Conservation (phyloP, 64 coral and sea anemone species). For the Montipora sp. region DNA sequence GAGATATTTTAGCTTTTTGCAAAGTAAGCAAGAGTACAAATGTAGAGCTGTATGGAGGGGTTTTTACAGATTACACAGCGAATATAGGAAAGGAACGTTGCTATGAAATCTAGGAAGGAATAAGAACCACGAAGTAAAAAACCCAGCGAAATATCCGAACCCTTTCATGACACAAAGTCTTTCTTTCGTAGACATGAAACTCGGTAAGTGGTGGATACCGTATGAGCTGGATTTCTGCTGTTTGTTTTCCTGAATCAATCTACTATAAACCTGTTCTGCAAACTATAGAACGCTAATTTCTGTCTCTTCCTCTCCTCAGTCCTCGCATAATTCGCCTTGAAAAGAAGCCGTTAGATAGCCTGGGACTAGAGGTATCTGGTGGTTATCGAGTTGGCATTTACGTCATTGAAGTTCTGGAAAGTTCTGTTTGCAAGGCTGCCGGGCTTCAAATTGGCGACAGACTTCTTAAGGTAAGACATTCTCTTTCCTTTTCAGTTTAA, state of each 20-base stretch:
- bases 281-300: background rate
- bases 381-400: conserved; percentile 88
- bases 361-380: conserved; percentile 81
- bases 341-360: conserved; percentile 63
- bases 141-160: too few relatives aligned
- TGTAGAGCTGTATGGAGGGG: too few relatives aligned
- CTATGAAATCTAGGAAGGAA: too few relatives aligned
- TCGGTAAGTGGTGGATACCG: too few relatives aligned
- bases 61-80: too few relatives aligned
- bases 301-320: conserved; percentile 38
- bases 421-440: conserved; percentile 79
- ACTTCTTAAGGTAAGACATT: conserved; percentile 73
- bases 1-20: too few relatives aligned
- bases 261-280: background rate
- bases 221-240: too few relatives aligned
- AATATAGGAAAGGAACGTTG: too few relatives aligned
- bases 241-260: background rate
- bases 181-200: too few relatives aligned
- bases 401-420: conserved; percentile 77
- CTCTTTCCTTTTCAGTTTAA: background rate
- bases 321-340: conserved; percentile 85
- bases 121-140: too few relatives aligned
- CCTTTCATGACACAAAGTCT: too few relatives aligned
- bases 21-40: too few relatives aligned
- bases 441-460: conserved; percentile 84